Percentiles rank a stretch among this genome's conserved stretches.
phyloP scores from a whole-genome alignment of 2,113 vertebrate genomes.

The Lonchura striata region DNA sequence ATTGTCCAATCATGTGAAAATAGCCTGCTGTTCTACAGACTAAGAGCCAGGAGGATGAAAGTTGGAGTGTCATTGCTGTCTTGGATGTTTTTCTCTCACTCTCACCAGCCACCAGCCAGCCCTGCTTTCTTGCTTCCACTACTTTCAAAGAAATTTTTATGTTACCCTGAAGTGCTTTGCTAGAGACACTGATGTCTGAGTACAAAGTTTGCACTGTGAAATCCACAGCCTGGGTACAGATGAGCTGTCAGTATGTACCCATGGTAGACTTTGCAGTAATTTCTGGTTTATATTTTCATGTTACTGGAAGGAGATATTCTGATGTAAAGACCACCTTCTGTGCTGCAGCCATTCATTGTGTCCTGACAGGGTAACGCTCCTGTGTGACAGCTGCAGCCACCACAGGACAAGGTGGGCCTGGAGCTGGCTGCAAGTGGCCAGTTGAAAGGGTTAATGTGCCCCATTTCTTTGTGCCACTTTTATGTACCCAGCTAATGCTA shows the following conservation, averaged over 20 bases:
- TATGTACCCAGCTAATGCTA: neutral
- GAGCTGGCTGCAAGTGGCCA: neutral
- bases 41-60: neutral
- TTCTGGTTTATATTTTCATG: neutral
- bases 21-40: neutral
- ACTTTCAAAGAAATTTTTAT: neutral
- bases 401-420: neutral
- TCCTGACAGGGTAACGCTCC: neutral
- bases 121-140: neutral
- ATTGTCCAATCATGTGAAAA: fast-evolving
- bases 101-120: neutral
- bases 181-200: neutral
- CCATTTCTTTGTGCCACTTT: neutral
- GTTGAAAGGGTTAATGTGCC: neutral
- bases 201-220: neutral
- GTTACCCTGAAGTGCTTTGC: neutral
- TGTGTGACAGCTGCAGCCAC: fast-evolving
- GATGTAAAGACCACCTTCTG: neutral
- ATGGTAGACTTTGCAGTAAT: neutral
- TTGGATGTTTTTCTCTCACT: neutral
- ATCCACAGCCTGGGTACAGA: neutral
- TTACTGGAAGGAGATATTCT: neutral
- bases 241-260: fast-evolving
- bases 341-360: neutral
- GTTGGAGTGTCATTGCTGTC: neutral